Evolutionary conservation across 1,140 invertebrate genomes (phyloP), one percentile per base, ranked within the genome.

Genomic region (Manduca sexta): DNA sequence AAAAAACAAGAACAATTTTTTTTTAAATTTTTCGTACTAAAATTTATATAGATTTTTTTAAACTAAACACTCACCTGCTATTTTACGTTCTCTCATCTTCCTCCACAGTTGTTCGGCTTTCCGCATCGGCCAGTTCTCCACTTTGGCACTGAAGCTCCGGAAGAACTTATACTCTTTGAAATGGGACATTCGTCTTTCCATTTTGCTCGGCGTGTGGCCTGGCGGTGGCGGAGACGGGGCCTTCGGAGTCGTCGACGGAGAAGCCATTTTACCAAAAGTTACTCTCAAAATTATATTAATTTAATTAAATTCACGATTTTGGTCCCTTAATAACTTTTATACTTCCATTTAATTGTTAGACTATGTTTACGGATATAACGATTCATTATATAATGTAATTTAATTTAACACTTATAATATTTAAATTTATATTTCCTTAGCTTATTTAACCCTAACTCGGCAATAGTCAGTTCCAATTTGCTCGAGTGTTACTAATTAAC

Each of bases 81-180:
- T 94, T 88, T 94, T 94, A 54, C 92, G 87, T 61, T 94, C 93
- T 16, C 93, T 87, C 91, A 95, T 92, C 64, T 93, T 90, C 44
- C 92, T 88, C 93, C 93, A 95, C 38, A 95, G 83, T 53, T 93
- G 92, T 80, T 95, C 93, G 26, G 93, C 93, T 78, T 94, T 94
- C 46, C 93, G 87, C 88, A 94, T 92, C 33, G 93, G 93, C 93
- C 93, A 94, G 77, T 94, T 94, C 74, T 93, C 93, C 51, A 94
- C 93, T 87, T 94, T 94, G 38, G 93, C 92, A 74, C 93, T 94
- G 82, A 95, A 93, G 76, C 93, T 94, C 47, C 93, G 90, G 78
- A 95, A 94, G 88, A 95, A 95, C 83, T 93, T 94, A 84, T 94
- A 94, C 65, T 95, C 93, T 78, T 92, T 92, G 69, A 93, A 92